phyloP scores from a whole-genome alignment of 2,797 vertebrate genomes.

The Lates japonicus region DNA sequence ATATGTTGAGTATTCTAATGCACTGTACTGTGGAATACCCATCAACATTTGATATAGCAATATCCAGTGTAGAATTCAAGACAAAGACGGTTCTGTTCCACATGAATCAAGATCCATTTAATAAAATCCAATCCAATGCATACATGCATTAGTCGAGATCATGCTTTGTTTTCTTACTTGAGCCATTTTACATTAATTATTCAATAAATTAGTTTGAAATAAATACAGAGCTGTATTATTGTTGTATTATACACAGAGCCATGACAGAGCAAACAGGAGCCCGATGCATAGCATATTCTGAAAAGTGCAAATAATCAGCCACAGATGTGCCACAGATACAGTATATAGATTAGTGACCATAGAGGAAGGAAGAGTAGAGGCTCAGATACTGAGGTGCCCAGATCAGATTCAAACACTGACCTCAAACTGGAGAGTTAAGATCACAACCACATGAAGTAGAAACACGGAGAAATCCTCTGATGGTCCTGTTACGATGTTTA shows the following conservation, averaged over 20 bases:
- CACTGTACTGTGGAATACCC: constrained; percentile 24
- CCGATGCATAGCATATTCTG: constrained; percentile 77
- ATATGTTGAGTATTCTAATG: constrained; percentile 10
- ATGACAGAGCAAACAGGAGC: constrained; percentile 75
- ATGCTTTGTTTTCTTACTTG: constrained; percentile 73
- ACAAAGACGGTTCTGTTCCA: constrained; percentile 54
- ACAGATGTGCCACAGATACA: constrained; percentile 70
- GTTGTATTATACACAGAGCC: constrained; percentile 70
- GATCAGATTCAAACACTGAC: constrained; percentile 58
- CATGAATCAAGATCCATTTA: constrained; percentile 83
- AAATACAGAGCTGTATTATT: constrained; percentile 72
- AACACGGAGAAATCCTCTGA: constrained; percentile 17
- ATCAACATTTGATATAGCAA: constrained; percentile 33
- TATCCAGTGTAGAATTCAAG: constrained; percentile 48
- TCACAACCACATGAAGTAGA: constrained; percentile 46
- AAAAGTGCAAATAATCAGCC: constrained; percentile 80
- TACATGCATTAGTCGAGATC: constrained; percentile 76
- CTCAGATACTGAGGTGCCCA: constrained; percentile 55
- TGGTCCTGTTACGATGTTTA: constrained; percentile 4
- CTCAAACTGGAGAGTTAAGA: constrained; percentile 46
- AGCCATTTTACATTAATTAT: constrained; percentile 74
- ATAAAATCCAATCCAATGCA: constrained; percentile 85
- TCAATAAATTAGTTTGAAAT: constrained; percentile 81
- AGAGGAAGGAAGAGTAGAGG: constrained; percentile 58
- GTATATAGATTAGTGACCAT: constrained; percentile 58